Conservation (phyloP, 2,797 vertebrate genomes). For the Manis crassicaudata region DNA sequence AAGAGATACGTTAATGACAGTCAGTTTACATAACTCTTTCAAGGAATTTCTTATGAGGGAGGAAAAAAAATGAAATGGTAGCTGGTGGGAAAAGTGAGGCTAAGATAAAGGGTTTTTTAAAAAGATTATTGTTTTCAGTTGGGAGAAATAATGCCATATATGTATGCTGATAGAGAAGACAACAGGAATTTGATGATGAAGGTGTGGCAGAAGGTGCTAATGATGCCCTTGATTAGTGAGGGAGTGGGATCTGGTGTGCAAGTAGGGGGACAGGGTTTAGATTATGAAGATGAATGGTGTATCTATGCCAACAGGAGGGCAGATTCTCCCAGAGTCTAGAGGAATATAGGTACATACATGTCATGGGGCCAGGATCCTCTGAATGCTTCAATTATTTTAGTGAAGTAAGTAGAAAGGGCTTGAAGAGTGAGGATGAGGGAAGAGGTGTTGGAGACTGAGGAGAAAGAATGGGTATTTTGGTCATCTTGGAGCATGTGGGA, state of each 20-base stretch:
- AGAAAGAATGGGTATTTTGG: neutral
- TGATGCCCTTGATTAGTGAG: neutral
- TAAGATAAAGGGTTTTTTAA: neutral
- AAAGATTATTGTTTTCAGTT: neutral
- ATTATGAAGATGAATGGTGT: neutral
- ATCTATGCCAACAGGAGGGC: neutral
- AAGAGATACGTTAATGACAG: neutral
- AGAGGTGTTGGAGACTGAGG: neutral
- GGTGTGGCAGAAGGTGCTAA: neutral
- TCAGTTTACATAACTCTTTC: neutral
- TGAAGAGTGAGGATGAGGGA: neutral
- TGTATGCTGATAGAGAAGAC: neutral
- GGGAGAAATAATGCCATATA: neutral
- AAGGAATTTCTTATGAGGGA: neutral
- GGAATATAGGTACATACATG: neutral
- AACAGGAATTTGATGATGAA: neutral
- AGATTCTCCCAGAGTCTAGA: neutral
- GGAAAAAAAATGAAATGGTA: neutral
- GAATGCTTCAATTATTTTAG: neutral
- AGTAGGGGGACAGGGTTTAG: neutral
- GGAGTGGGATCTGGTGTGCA: neutral
- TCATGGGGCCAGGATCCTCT: neutral
- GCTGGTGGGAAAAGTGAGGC: neutral
- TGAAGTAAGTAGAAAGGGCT: neutral
- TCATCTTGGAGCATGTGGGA: neutral